A percentile compares a stretch with the other conserved stretches of the same genome.
These are phyloP conservation scores for Bimastos eiseni DNA, from an alignment of 2,888 invertebrate genomes.

Conservation along the genomic window DNA sequence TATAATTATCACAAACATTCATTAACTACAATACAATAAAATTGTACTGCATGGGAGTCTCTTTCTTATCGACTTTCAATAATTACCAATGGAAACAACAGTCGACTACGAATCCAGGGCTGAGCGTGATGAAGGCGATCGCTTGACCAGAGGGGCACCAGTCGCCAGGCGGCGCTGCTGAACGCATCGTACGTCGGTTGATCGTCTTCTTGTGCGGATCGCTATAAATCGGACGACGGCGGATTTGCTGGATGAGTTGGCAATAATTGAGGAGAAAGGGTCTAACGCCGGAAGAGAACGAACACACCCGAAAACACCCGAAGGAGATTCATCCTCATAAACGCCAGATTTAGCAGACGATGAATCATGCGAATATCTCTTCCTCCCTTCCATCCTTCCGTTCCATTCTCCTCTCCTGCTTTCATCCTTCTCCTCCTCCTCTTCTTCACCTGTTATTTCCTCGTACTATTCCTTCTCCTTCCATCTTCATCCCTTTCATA, in stretches of 20 bases:
- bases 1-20: too few relatives aligned
- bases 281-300: not conserved
- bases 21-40: too few relatives aligned
- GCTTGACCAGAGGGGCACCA: not conserved
- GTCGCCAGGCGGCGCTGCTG: not conserved
- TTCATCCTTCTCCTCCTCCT: not conserved
- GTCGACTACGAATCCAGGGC: not conserved
- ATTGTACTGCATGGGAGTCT: not conserved
- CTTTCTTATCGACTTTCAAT: not conserved
- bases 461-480: not conserved
- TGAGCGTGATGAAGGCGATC: not conserved
- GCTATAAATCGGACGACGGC: slow-evolving; percentile 2
- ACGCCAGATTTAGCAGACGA: not conserved
- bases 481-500: not conserved
- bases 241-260: slow-evolving; percentile 13
- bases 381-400: not conserved
- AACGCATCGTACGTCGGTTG: not conserved
- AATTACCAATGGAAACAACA: not conserved
- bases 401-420: not conserved
- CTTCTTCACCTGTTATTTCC: not conserved
- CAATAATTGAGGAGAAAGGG: slow-evolving; percentile 9
- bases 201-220: slow-evolving; percentile 3
- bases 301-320: slow-evolving; percentile 7
- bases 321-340: not conserved
- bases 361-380: slow-evolving; percentile 5